A percentile compares a stretch with the other conserved stretches of the same genome.
Conservation (phyloP, 2,113 vertebrate species). For the Marmota monax region DNA sequence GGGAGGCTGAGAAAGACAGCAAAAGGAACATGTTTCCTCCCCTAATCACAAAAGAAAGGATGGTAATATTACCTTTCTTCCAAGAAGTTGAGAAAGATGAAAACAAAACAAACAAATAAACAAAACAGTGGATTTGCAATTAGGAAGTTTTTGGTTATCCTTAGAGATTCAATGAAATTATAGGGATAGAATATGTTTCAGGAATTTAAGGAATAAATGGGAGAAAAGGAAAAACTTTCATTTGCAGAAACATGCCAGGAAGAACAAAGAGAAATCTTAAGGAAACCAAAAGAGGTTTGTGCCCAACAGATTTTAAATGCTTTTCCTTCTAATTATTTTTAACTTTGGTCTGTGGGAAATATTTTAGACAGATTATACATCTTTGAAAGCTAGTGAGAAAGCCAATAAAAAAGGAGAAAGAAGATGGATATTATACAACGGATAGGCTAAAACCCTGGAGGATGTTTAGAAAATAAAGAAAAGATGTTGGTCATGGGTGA, state of each 20-base stretch:
- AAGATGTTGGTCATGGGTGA: background rate
- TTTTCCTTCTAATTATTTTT: background rate
- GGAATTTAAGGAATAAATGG: background rate
- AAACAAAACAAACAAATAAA: too few relatives aligned
- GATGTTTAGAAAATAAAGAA: conserved; percentile 12
- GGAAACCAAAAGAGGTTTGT: background rate
- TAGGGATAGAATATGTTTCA: background rate
- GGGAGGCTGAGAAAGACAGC: background rate
- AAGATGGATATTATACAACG: background rate
- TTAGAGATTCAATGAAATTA: background rate
- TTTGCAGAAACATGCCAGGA: background rate
- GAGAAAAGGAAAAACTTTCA: background rate
- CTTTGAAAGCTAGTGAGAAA: background rate
- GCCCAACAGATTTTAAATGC: background rate
- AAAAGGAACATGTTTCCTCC: background rate
- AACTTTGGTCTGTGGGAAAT: background rate
- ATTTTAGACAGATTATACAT: background rate
- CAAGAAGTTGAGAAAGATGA: background rate
- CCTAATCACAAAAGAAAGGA: background rate
- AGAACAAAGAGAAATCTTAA: background rate
- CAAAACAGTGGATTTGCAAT: background rate
- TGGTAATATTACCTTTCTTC: background rate
- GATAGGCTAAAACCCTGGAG: background rate
- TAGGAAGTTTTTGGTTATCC: background rate
- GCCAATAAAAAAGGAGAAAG: background rate